Evolutionary conservation across 2,888 invertebrate species (phyloP).

Genomic region (Bombylius discolor): DNA sequence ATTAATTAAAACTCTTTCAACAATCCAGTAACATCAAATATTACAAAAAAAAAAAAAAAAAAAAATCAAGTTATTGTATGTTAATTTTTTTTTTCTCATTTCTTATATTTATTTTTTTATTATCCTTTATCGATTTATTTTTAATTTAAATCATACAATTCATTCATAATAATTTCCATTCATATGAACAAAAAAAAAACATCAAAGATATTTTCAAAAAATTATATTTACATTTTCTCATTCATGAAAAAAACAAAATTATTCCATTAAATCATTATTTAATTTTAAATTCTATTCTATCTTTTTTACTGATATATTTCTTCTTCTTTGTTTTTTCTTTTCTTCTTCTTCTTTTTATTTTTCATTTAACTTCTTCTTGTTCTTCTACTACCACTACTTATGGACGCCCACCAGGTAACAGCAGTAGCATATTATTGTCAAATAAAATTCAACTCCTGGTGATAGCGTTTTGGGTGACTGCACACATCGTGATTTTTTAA

Average conservation of each 20-base stretch:
- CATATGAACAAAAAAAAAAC: too few species aligned
- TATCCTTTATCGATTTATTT: neutral
- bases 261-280: too few species aligned
- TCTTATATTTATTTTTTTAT: conserved; percentile 11
- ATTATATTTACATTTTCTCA: neutral
- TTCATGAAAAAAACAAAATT: too few species aligned
- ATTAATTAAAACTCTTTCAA: too few species aligned
- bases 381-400: conserved; percentile 11
- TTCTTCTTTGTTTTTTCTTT: neutral
- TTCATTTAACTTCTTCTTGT: conserved; percentile 4
- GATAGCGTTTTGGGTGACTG: conserved; percentile 29
- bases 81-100: conserved; percentile 14
- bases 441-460: conserved; percentile 32
- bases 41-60: neutral
- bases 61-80: neutral
- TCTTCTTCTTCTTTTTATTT: conserved; percentile 7
- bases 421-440: conserved; percentile 32
- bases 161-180: too few species aligned
- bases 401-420: conserved; percentile 27
- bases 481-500: conserved; percentile 13
- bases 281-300: neutral
- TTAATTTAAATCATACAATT: too few species aligned
- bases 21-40: neutral
- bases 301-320: neutral
- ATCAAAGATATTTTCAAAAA: neutral